Percentiles rank a stretch among this genome's conserved stretches.
phyloP scores from a whole-genome alignment of 2,888 invertebrate genomes.

The Tubulanus polymorphus region DNA sequence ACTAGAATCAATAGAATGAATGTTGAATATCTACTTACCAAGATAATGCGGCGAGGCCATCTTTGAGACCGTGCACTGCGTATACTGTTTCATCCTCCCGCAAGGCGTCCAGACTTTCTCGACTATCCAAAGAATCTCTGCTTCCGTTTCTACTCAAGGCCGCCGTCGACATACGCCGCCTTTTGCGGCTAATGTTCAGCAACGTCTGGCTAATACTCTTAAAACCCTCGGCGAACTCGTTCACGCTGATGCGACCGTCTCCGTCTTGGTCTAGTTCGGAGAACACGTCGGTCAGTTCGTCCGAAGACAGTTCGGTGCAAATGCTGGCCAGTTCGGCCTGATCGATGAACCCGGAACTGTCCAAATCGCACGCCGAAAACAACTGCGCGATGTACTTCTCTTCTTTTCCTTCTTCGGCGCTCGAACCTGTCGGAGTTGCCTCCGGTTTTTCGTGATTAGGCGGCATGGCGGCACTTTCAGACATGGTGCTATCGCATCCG shows the following conservation, averaged over 20 bases:
- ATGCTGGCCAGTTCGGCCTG: slow-evolving; percentile 55
- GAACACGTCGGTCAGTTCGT: slow-evolving; percentile 57
- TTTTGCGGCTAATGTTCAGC: slow-evolving; percentile 25
- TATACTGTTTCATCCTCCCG: background rate
- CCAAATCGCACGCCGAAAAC: slow-evolving; percentile 56
- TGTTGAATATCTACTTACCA: slow-evolving; percentile 6
- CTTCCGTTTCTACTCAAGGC: background rate
- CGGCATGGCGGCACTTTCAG: too few relatives aligned
- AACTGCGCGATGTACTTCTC: slow-evolving; percentile 47
- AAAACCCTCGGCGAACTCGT: slow-evolving; percentile 58
- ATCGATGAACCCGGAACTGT: slow-evolving; percentile 56
- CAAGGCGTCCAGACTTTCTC: background rate
- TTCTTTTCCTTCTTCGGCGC: too few relatives aligned
- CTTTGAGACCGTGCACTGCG: background rate
- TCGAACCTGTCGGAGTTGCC: too few relatives aligned
- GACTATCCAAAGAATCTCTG: background rate
- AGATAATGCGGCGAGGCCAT: slow-evolving; percentile 2
- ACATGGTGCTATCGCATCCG: too few relatives aligned
- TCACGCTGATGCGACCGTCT: slow-evolving; percentile 57
- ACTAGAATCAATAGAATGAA: too few relatives aligned
- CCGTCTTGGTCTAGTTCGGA: slow-evolving; percentile 57
- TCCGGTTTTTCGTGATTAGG: too few relatives aligned
- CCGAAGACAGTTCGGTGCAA: slow-evolving; percentile 55
- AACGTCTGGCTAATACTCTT: slow-evolving; percentile 31
- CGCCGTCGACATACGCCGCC: slow-evolving; percentile 20